Evolutionary conservation across 2,797 vertebrate genomes (phyloP), one percentile per base, ranked within the genome.

Genomic region (Galagoides demidoff): DNA sequence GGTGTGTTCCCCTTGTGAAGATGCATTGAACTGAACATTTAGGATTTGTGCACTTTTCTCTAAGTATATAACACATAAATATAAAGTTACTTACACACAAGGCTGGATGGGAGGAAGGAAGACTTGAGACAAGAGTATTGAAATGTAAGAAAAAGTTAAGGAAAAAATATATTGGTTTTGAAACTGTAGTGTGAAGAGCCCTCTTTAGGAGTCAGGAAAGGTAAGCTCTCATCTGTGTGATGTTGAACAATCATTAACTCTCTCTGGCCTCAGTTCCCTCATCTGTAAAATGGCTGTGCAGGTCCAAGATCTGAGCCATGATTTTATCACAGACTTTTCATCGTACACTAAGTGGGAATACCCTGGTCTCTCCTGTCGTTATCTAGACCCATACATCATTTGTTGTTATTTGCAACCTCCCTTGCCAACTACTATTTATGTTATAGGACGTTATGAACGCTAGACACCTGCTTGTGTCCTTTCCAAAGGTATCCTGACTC

Each of bases 291-390:
- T 76, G 34, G 7, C 68, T 31, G 6, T 34, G 23, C n/a, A 31
- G 70, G 23, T 55, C 34, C 34, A 39, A 55, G 14, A 20, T 70
- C 23, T 63, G 34, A 27, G 7, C 31, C 27, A 23, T 23, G 85
- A 86, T 82, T 82, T 92, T 23, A 86, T 94, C 74, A 82, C 43
- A 55, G 55, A 86, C 23, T 61, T n/a, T 29, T 87, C n/a, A 43
- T 59, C 49, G 57, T 39, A 22, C 1, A 1, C 16, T 52, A 83
- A 79, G 12, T 66, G 70, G 78, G 34, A 85, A 85, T 57, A 39
- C 23, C 17, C 31, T 88, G 37, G 20, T 29, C 31, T 79, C n/a
- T 57, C 49, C 52, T 70, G 76, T 29, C 3, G 9, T 11, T 45
- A 59, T 27, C 39, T 66, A n/a, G 27, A 52, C 13, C 34, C 10